phyloP scores from a whole-genome alignment of 1,140 invertebrate species.

The Apis cerana region DNA sequence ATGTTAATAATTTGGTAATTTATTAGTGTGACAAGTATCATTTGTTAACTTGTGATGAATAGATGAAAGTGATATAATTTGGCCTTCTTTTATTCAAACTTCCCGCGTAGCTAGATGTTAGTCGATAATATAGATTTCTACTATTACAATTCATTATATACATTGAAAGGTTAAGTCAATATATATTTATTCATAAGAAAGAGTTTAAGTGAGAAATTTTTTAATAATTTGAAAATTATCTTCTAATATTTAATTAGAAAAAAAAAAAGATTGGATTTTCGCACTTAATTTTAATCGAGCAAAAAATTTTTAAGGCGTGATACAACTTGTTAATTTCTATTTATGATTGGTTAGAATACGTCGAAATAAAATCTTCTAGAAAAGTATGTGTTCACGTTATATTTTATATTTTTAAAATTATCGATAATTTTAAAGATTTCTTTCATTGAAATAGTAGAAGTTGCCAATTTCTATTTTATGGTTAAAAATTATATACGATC shows the following conservation, averaged over 20 bases:
- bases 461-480: slow-evolving; percentile 28
- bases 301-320: neutral
- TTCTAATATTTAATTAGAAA: neutral
- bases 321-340: slow-evolving; percentile 5
- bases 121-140: slow-evolving; percentile 40
- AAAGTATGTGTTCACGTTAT: neutral
- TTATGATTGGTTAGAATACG: neutral
- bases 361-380: neutral
- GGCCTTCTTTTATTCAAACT: slow-evolving; percentile 2
- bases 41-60: slow-evolving; percentile 17
- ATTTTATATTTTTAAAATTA: neutral
- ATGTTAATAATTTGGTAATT: slow-evolving; percentile 37
- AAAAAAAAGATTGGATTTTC: neutral
- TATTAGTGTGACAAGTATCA: slow-evolving; percentile 18
- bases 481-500: slow-evolving; percentile 24
- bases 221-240: neutral
- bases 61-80: neutral
- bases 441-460: neutral
- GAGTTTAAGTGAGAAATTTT: neutral
- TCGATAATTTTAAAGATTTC: neutral
- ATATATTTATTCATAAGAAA: neutral
- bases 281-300: neutral
- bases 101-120: slow-evolving; percentile 8
- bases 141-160: neutral
- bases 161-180: neutral